phyloP scores from a whole-genome alignment of 1,140 invertebrate species.

The Aphis gossypii region DNA sequence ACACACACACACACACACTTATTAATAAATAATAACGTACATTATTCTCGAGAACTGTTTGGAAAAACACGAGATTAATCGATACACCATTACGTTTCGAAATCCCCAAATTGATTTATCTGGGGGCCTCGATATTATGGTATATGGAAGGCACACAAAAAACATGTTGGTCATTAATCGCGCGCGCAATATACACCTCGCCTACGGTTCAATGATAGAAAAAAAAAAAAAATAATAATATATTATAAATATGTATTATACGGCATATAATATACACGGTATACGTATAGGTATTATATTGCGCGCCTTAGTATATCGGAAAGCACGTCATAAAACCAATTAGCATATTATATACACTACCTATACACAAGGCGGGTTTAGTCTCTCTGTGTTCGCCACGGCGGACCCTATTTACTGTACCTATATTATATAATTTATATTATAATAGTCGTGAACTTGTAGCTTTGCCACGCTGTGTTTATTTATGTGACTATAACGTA shows the following conservation, averaged over 20 bases:
- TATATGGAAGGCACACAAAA: neutral
- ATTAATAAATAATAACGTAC: slow-evolving; percentile 2
- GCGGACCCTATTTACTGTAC: neutral
- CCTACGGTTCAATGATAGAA: neutral
- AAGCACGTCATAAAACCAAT: slow-evolving; percentile 12
- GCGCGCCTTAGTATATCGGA: neutral
- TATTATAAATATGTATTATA: slow-evolving; percentile 7
- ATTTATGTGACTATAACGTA: neutral
- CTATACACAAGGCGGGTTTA: neutral
- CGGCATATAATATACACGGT: neutral
- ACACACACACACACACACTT: neutral
- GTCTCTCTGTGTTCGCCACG: neutral
- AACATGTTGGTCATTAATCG: slow-evolving; percentile 14
- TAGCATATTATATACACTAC: neutral
- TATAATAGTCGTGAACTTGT: neutral
- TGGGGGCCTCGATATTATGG: neutral
- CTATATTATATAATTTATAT: neutral
- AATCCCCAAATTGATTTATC: slow-evolving; percentile 41
- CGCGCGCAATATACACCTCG: neutral
- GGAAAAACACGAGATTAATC: slow-evolving; percentile 2
- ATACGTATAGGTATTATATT: neutral
- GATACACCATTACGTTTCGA: slow-evolving; percentile 31
- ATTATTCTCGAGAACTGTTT: neutral
- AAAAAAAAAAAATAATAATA: neutral
- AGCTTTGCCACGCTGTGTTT: neutral